Base-by-base conservation (phyloP, 2,113 vertebrate genomes). In the Bungarus multicinctus region DNA sequence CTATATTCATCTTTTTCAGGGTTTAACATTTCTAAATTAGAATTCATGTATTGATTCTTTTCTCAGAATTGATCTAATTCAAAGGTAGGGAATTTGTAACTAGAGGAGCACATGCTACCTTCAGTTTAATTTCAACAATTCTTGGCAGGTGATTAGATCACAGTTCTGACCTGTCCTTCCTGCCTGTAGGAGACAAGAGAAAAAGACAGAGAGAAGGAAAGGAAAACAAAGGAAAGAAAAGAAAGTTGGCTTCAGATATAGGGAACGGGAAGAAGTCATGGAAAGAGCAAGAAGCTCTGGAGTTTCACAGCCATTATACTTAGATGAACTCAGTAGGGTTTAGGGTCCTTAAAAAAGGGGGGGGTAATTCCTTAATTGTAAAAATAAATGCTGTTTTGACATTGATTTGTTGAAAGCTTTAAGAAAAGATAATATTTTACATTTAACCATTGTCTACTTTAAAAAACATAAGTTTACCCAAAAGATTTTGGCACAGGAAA, bases 341-440 rank as follows among this genome's bases (percentile, higher is more conserved):
- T 64, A 43, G 23, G 43, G 25, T 18, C 25, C 23, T 45, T 14
- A 22, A 47, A 22, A 5, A 27, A 10, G 1, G 9, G 25, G 58
- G 55, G 12, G 50, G 47, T 20, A 94, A 93, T 85, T 93, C 47
- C 90, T 3, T 5, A 89, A 3, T 86, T 9, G 95, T 54, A 10
- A 64, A 57, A 45, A 96, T 93, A 86, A 94, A 16, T 93, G 87
- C 89, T 94, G 1, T 57, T 94, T 18, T 93, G 94, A 94, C 23
- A 2, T 3, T 45, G 91, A 50, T 18, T 87, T 14, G 0, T 69
- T 94, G 30, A 74, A 91, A 53, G 9, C 30, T 5, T 11, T 55
- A 22, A 5, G 12, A 52, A 9, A 64, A 88, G 52, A 45, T 92
- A 92, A 86, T 0, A 11, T 92, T 91, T 90, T 91, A 92, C 91